Evolutionary conservation across 2,797 vertebrate species (phyloP), one percentile per base, ranked within the genome.

Genomic region (Cephalopachus bancanus): DNA sequence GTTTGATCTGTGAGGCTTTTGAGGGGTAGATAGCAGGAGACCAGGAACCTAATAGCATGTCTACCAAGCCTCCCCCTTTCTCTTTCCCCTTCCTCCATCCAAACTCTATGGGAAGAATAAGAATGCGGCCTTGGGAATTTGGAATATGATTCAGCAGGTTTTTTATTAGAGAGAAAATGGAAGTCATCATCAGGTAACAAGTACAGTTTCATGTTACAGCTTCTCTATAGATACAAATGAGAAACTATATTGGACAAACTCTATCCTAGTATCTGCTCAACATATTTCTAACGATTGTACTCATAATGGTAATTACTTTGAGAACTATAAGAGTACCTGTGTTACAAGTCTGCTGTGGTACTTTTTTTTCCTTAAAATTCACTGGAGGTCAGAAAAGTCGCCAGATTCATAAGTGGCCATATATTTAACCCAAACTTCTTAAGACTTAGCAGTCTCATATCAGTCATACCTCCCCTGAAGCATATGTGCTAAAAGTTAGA

Each of bases 1-100:
- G 44, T 98, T 97, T 97, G 96, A 97, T 95, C 64, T 92, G 30
- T 11, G 60, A 96, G 57, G 33, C 93, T 96, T 96, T 96, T 89
- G 93, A 97, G 62, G 88, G 44, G 37, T 26, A 83, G 83, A 37
- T 79, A 92, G 90, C 76, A 85, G 91, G 84, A 92, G 69, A 93
- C 78, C 60, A 89, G 83, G 30, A 94, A 84, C 59, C 49, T 95
- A 57, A 93, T 26, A 90, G 55, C 4, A 19, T 12, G 28, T 55
- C 67, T 60, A 62, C 22, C 12, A 22, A 19, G 4, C 17, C 7
- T 79, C 26, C 20, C 30, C 33, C 60, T 37, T 26, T 17, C 55
- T 57, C 12, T 79, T 75, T 65, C 6, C 14, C 14, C 26, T 94
- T 62, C 33, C 59, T 81, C 84, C 64, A 76, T 15, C 24, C 44